phyloP scores from a whole-genome alignment of 2,113 vertebrate genomes.

The Zosterops japonicus region DNA sequence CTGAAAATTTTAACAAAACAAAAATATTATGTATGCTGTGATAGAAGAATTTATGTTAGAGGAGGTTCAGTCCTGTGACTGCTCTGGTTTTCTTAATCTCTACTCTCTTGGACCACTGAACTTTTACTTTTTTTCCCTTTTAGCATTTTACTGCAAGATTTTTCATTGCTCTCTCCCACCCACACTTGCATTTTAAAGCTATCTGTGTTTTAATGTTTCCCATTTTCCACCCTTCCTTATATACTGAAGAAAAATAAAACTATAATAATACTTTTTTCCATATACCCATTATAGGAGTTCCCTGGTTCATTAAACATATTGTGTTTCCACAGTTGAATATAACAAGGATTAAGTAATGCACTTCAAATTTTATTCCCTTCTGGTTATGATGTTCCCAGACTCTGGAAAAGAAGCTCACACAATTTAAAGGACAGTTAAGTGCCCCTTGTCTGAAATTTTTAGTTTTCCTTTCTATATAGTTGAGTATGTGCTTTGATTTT shows the following conservation, averaged over 20 bases:
- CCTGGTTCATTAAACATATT: background rate
- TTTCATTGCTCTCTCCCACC: background rate
- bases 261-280: background rate
- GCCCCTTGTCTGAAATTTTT: background rate
- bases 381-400: background rate
- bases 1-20: background rate
- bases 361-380: background rate
- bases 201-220: background rate
- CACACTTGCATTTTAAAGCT: background rate
- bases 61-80: background rate
- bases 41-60: background rate
- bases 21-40: accelerated
- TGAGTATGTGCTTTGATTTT: background rate
- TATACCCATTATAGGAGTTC: background rate
- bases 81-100: background rate
- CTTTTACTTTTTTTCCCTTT: background rate
- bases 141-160: background rate
- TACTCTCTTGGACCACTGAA: background rate
- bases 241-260: background rate
- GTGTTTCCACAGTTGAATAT: background rate
- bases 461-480: background rate
- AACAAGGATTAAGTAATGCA: background rate
- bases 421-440: background rate
- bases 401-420: background rate
- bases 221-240: background rate